A percentile compares a stretch with the other conserved stretches of the same genome.
These are phyloP conservation scores for Engraulis encrasicolus DNA, from an alignment of 2,113 vertebrate genomes.

Conservation along the genomic window DNA sequence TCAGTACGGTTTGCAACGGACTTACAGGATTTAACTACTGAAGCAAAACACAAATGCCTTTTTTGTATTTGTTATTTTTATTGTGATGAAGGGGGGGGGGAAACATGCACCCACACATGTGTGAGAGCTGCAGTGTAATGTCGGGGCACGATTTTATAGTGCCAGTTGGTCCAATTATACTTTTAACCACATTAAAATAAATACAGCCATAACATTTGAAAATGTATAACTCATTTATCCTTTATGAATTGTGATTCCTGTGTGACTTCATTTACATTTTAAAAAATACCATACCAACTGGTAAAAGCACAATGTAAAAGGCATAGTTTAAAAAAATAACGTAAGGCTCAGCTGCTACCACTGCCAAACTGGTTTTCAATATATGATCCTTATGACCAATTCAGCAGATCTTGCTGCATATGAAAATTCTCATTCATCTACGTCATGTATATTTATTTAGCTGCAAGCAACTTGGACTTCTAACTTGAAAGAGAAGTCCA, in stretches of 20 bases:
- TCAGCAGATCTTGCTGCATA: background rate
- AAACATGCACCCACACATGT: background rate
- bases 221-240: background rate
- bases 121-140: background rate
- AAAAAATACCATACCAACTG: slow-evolving; percentile 11
- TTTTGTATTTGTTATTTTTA: background rate
- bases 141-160: background rate
- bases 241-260: background rate
- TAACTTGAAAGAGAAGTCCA: too few relatives aligned
- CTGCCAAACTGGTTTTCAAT: background rate
- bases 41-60: slow-evolving; percentile 15
- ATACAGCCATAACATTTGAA: background rate
- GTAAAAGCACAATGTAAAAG: slow-evolving; percentile 5
- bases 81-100: background rate
- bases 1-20: too few relatives aligned
- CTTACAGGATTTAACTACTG: background rate
- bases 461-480: too few relatives aligned
- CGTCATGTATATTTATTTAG: too few relatives aligned
- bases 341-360: background rate
- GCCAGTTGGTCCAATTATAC: background rate
- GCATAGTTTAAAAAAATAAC: background rate
- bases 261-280: background rate
- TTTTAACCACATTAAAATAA: background rate
- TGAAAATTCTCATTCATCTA: too few relatives aligned
- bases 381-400: background rate